Percentiles rank a stretch among this genome's conserved stretches.
phyloP scores from a whole-genome alignment of 2,113 vertebrate genomes.

The Paradisaea rubra region DNA sequence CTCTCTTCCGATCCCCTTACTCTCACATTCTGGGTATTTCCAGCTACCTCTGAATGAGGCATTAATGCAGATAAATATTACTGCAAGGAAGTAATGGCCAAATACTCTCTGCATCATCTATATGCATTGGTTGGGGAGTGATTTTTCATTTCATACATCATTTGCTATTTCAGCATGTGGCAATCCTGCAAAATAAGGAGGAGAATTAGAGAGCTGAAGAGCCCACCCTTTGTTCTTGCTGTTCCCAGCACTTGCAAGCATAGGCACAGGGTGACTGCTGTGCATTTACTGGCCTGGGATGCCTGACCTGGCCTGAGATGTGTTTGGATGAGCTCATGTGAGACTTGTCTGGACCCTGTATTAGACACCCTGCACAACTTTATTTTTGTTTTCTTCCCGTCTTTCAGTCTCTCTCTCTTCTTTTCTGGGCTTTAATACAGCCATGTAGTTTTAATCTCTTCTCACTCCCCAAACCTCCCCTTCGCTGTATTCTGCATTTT shows the following conservation, averaged over 20 bases:
- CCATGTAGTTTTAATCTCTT: neutral
- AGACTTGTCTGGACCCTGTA: neutral
- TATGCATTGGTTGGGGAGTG: constrained; percentile 27
- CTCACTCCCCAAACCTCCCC: neutral
- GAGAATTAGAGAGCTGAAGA: constrained; percentile 16
- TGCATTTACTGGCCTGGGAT: neutral
- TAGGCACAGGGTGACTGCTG: neutral
- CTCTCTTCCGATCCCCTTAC: neutral
- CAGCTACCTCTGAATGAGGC: constrained; percentile 18
- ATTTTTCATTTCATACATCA: constrained; percentile 65
- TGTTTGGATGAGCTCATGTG: neutral
- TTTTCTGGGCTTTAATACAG: neutral
- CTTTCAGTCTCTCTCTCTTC: neutral
- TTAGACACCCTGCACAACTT: neutral
- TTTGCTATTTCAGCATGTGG: constrained; percentile 52
- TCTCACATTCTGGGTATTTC: constrained; percentile 7
- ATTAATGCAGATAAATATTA: constrained; percentile 59
- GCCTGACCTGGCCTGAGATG: neutral
- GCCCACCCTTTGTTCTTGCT: constrained; percentile 14
- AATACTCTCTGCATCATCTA: constrained; percentile 40
- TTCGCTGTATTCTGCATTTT: neutral
- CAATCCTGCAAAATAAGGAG: constrained; percentile 48
- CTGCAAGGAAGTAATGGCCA: constrained; percentile 34
- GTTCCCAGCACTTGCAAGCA: neutral
- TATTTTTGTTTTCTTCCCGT: neutral